Conservation (phyloP, 1,140 invertebrate genomes). For the Heliothis subflexa region DNA sequence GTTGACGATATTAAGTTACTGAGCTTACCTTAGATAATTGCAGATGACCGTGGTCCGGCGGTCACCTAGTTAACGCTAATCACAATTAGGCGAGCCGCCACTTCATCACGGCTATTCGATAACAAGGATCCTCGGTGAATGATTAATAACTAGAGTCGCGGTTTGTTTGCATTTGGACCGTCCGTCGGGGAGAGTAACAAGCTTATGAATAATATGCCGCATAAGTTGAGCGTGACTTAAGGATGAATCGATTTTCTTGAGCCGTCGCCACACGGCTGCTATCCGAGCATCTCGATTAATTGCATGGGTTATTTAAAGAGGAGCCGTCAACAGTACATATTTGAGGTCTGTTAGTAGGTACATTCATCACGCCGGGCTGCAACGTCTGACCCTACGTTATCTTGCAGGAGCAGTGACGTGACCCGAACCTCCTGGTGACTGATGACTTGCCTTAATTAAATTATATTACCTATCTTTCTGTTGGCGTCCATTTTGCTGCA, state of each 20-base stretch:
- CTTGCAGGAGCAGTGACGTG: conserved; percentile 77
- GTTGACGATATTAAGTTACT: neutral
- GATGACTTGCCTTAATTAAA: conserved; percentile 84
- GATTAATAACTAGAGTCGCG: conserved; percentile 77
- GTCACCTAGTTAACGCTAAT: conserved; percentile 77
- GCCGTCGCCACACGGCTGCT: conserved; percentile 53
- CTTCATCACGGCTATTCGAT: conserved; percentile 79
- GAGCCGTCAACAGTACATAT: conserved; percentile 77
- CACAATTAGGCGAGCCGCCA: conserved; percentile 78
- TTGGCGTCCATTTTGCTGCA: conserved; percentile 7
- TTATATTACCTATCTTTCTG: conserved; percentile 70
- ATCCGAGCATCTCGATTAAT: conserved; percentile 62
- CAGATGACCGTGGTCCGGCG: conserved; percentile 67
- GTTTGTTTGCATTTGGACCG: conserved; percentile 78
- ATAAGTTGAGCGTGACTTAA: conserved; percentile 62
- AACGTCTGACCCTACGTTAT: conserved; percentile 82
- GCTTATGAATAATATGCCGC: conserved; percentile 80
- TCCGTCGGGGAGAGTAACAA: conserved; percentile 70
- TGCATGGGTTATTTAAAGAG: conserved; percentile 77
- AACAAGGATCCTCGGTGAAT: conserved; percentile 76
- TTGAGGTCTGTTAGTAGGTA: conserved; percentile 78
- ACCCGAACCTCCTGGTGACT: conserved; percentile 77
- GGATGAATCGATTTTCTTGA: conserved; percentile 73
- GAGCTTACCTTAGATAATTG: conserved; percentile 56
- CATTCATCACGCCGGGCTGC: conserved; percentile 81